These are phyloP conservation scores for Melanotaenia parkinsoni DNA, from an alignment of 2,797 vertebrate genomes.

Conservation along the genomic window DNA sequence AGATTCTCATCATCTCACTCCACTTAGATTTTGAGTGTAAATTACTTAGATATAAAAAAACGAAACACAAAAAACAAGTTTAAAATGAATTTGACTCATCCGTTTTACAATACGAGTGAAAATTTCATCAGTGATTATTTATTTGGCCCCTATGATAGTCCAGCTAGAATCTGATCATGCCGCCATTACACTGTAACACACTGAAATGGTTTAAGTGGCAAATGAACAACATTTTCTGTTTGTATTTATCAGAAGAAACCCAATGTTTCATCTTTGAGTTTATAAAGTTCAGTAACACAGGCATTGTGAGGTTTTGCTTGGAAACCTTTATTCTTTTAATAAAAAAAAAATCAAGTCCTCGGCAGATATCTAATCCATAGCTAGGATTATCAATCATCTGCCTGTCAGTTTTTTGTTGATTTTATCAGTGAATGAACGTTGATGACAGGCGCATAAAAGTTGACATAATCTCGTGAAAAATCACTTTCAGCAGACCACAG, in stretches of 20 bases:
- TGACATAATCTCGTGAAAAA: constrained; percentile 24
- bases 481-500: not conserved
- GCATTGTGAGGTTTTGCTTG: constrained; percentile 28
- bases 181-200: not conserved
- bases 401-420: constrained; percentile 29
- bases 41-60: not conserved
- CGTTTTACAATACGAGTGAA: not conserved
- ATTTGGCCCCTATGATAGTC: not conserved
- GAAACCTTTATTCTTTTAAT: not conserved
- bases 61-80: not conserved
- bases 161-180: no score
- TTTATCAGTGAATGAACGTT: constrained; percentile 7
- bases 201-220: not conserved
- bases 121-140: not conserved
- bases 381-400: constrained; percentile 18
- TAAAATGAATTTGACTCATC: not conserved
- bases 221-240: constrained; percentile 1
- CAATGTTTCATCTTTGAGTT: constrained; percentile 14
- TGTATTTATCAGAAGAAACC: constrained; percentile 18
- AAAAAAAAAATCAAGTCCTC: not conserved
- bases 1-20: not conserved
- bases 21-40: not conserved
- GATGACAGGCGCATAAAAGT: constrained; percentile 10
- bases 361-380: not conserved
- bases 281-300: not conserved